Percentiles rank a stretch among this genome's conserved stretches.
Conservation (phyloP, 2,888 invertebrate species). For the Athalia cordata region DNA sequence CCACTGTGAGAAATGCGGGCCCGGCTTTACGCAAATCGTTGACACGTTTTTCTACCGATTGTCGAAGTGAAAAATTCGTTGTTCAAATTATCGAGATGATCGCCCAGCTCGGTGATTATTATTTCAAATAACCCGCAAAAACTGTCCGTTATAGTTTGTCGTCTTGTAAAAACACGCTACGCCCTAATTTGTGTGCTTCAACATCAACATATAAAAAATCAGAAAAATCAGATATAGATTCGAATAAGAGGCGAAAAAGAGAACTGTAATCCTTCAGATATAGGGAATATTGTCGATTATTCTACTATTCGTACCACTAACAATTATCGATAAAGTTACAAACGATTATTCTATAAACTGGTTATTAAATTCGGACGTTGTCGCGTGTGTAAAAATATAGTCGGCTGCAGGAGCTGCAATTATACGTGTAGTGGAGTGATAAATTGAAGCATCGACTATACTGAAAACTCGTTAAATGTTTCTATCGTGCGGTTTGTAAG, state of each 20-base stretch:
- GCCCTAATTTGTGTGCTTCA: constrained; percentile 26
- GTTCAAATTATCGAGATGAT: not conserved
- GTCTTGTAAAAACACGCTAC: not conserved
- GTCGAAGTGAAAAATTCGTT: constrained; percentile 52
- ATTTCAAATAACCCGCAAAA: constrained; percentile 1
- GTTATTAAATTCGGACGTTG: not conserved
- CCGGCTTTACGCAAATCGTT: constrained; percentile 57
- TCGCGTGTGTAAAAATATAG: too few species aligned
- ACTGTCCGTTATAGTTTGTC: not conserved
- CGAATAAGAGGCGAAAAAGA: not conserved
- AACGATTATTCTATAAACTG: too few species aligned
- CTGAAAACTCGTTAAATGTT: too few species aligned
- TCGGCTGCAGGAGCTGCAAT: too few species aligned
- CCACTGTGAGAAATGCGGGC: constrained; percentile 66
- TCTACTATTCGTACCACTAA: not conserved
- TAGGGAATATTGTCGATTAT: not conserved
- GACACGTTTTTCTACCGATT: constrained; percentile 42
- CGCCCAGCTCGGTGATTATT: not conserved
- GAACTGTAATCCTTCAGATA: not conserved
- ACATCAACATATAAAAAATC: constrained; percentile 25
- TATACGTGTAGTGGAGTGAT: too few species aligned
- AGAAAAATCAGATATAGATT: not conserved
- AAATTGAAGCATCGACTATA: too few species aligned
- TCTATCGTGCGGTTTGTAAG: too few species aligned
- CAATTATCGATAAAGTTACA: too few species aligned